Evolutionary conservation across 2,797 vertebrate species (phyloP).

Genomic region (Sternotherus odoratus): DNA sequence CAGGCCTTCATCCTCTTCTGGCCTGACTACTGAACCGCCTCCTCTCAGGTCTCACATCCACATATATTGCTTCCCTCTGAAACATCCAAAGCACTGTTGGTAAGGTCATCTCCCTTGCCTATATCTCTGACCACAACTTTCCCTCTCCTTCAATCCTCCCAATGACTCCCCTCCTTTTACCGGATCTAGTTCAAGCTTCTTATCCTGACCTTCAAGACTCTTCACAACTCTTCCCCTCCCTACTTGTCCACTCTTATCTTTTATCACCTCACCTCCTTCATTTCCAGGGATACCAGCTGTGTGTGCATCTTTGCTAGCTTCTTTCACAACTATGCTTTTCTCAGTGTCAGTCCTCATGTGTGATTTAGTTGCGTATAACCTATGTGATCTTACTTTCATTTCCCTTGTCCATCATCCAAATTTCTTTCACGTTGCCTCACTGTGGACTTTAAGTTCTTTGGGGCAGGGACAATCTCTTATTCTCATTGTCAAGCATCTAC

Average conservation of each 20-base stretch:
- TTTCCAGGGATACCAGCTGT: background rate
- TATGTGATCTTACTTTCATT: slow-evolving; percentile 23
- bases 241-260: background rate
- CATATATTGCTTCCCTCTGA: background rate
- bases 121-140: background rate
- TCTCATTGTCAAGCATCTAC: background rate
- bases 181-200: background rate
- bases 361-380: background rate
- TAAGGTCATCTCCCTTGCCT: background rate
- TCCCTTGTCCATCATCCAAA: slow-evolving; percentile 8
- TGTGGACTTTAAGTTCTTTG: background rate
- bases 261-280: background rate
- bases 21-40: background rate
- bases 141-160: background rate
- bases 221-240: background rate
- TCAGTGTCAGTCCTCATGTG: background rate
- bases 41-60: background rate
- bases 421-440: slow-evolving; percentile 31
- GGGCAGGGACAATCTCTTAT: background rate
- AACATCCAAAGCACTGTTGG: background rate
- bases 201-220: background rate
- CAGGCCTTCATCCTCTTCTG: background rate
- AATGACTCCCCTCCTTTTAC: background rate
- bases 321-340: background rate
- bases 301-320: background rate